Conservation (phyloP, 2,888 invertebrate genomes). For the Polydrusus pterygomalis region DNA sequence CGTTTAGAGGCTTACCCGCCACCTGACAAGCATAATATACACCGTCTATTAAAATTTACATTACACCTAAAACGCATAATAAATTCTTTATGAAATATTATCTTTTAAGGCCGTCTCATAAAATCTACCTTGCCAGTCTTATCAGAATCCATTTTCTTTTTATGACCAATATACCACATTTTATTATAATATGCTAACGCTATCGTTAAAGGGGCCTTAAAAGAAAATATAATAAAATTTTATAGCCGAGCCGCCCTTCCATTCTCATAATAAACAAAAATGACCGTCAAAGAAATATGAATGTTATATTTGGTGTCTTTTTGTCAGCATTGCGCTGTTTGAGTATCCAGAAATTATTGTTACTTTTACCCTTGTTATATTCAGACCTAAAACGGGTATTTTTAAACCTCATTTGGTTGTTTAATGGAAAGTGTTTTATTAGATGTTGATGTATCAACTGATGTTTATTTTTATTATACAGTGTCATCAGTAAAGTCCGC, state of each 20-base stretch:
- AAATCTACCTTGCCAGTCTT: slow-evolving; percentile 24
- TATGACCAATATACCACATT: slow-evolving; percentile 17
- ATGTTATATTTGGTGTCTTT: background rate
- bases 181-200: slow-evolving; percentile 22
- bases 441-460: too few species aligned
- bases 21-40: background rate
- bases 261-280: slow-evolving; percentile 12
- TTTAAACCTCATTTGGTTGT: too few species aligned
- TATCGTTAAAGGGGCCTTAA: background rate
- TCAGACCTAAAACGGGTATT: too few species aligned
- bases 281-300: slow-evolving; percentile 1
- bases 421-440: too few species aligned
- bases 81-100: slow-evolving; percentile 21
- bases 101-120: slow-evolving; percentile 14
- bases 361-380: too few species aligned
- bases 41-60: background rate
- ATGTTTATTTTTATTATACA: too few species aligned
- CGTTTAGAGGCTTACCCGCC: too few species aligned
- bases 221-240: slow-evolving; percentile 18
- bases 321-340: background rate
- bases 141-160: slow-evolving; percentile 15
- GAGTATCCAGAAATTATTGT: background rate
- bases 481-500: too few species aligned
- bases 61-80: background rate
- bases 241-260: background rate